Conservation (phyloP, 2,888 invertebrate genomes). For the Ochropleura leucogaster region DNA sequence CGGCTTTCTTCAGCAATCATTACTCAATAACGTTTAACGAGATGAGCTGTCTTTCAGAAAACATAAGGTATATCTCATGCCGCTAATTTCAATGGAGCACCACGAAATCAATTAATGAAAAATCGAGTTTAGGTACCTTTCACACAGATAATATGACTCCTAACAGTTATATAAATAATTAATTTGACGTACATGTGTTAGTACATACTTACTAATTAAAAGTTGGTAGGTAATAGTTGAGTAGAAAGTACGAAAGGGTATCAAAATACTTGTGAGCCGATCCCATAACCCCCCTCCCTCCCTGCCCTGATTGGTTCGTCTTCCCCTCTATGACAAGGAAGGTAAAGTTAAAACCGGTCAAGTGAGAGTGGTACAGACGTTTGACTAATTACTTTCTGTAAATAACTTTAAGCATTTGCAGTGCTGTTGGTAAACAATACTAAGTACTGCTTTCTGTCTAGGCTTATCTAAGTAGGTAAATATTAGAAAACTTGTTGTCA, state of each 20-base stretch:
- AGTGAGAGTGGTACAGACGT: slow-evolving; percentile 12
- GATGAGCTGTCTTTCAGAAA: background rate
- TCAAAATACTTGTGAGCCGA: slow-evolving; percentile 6
- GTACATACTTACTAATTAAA: slow-evolving; percentile 3
- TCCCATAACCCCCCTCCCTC: background rate
- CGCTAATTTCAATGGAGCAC: background rate
- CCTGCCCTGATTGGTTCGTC: background rate
- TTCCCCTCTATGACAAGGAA: background rate
- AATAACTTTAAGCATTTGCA: slow-evolving; percentile 39
- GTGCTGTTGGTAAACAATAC: slow-evolving; percentile 15
- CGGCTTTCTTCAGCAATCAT: background rate
- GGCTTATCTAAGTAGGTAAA: background rate
- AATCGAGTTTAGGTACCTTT: slow-evolving; percentile 12
- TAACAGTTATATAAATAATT: slow-evolving; percentile 13
- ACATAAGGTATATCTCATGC: background rate
- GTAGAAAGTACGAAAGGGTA: slow-evolving; percentile 41
- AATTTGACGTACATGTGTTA: background rate
- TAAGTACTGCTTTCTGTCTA: slow-evolving; percentile 11
- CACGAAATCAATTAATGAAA: background rate
- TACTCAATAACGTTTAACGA: background rate
- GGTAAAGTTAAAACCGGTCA: slow-evolving; percentile 14
- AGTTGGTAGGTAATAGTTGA: background rate
- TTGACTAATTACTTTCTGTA: slow-evolving; percentile 43
- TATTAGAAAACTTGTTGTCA: background rate
- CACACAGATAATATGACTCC: slow-evolving; percentile 5